Conservation (phyloP, 2,888 invertebrate species). For the Chymomyza procnemis region DNA sequence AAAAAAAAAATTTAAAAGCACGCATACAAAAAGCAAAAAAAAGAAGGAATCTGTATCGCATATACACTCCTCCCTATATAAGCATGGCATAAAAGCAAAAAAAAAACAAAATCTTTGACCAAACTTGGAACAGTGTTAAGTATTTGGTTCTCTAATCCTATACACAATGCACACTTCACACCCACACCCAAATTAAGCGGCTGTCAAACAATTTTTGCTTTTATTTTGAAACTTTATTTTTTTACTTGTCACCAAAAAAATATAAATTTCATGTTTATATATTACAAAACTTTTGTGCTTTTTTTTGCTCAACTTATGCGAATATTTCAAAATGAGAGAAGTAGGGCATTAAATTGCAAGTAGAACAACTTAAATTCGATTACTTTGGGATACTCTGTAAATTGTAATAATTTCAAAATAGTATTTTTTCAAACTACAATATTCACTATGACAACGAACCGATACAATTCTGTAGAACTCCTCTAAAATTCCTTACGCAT, state of each 20-base stretch:
- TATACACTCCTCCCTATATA: background rate
- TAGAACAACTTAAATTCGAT: too few relatives aligned
- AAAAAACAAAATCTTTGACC: background rate
- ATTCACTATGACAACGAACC: too few relatives aligned
- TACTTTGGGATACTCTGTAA: too few relatives aligned
- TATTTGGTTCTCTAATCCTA: slow-evolving; percentile 31
- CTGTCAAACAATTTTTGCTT: slow-evolving; percentile 30
- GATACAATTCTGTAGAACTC: too few relatives aligned
- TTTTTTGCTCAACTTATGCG: background rate
- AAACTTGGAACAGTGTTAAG: background rate
- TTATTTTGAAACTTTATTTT: background rate
- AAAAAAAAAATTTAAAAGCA: slow-evolving; percentile 25
- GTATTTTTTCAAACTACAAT: too few relatives aligned
- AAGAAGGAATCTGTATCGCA: background rate
- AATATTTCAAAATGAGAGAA: background rate
- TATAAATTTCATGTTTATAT: background rate
- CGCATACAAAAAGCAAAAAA: too few relatives aligned
- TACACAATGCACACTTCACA: slow-evolving; percentile 46
- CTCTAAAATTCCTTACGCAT: too few relatives aligned
- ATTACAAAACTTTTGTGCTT: background rate
- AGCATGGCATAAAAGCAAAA: background rate
- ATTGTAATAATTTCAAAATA: too few relatives aligned
- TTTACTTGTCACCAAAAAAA: background rate
- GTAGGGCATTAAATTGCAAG: background rate
- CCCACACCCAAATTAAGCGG: slow-evolving; percentile 35